Base-by-base conservation (phyloP, 2,797 vertebrate species). In the Myotis planiceps region DNA sequence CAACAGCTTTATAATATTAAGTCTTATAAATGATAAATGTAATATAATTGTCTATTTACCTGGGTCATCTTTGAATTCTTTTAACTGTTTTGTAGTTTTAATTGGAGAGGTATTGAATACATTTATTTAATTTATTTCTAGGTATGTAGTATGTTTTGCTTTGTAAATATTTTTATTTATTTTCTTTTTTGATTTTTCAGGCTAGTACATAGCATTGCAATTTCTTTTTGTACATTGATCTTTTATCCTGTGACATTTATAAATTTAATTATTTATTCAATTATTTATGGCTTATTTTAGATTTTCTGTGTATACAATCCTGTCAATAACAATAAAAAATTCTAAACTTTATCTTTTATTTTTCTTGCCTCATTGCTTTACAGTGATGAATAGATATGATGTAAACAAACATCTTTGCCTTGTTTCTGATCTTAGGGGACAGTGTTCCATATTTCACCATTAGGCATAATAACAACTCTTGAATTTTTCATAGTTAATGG, bases 61-160 rank as follows among this genome's bases (percentile, higher is more conserved):
- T 78, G 25, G 15, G 9, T 85, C 27, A 7, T 63, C 18, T 80
- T 86, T 74, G 83, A 90, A 69, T 78, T 86, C 39, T 71, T 27
- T 78, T 60, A 66, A 66, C 9, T 27, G 0, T 79, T 75, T 88
- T 69, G 0, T 47, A 68, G 49, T 93, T 90, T 94, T 76, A 71
- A 76, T 69, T 60, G 12, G 19, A 45, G 63, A 72, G 29, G 6
- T 86, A 45, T 90, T 72, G 53, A 82, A 72, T 89, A 27, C 12
- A 18, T 82, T 88, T 53, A 21, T 81, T 91, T 81, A 85, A 68
- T 74, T 90, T 93, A 87, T 88, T 93, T 93, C 42, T 93, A 81
- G 16, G 4, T 75, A 71, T 60, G 3, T 74, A 25, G 19, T 60
- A 72, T 68, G 9, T 92, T 71, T 92, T 81, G 9, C 37, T 65